phyloP scores from a whole-genome alignment of 2,888 invertebrate genomes.

The Himalopsyche tibetana region DNA sequence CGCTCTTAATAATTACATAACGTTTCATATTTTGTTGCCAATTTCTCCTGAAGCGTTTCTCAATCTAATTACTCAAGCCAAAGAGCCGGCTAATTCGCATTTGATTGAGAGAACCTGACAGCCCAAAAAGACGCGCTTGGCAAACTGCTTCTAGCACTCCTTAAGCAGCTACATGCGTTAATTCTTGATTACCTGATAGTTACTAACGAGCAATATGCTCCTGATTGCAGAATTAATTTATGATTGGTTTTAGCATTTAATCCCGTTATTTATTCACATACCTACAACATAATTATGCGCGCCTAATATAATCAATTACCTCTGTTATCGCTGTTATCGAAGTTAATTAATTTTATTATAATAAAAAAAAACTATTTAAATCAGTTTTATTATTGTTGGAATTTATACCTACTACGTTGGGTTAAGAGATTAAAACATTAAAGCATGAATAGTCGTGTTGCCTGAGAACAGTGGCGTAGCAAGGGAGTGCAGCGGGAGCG shows the following conservation, averaged over 20 bases:
- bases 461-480: too few relatives aligned
- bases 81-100: conserved; percentile 57
- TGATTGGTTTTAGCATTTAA: neutral
- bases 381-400: too few relatives aligned
- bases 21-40: conserved; percentile 29
- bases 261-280: neutral
- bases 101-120: conserved; percentile 52
- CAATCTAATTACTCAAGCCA: conserved; percentile 57
- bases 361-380: too few relatives aligned
- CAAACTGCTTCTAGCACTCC: neutral
- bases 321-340: too few relatives aligned
- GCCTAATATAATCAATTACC: neutral
- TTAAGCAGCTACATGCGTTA: conserved; percentile 5
- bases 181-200: neutral
- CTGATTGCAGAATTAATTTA: neutral
- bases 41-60: conserved; percentile 18
- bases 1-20: neutral
- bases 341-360: too few relatives aligned
- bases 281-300: neutral
- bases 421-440: too few relatives aligned
- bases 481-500: too few relatives aligned
- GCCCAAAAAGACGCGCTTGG: neutral
- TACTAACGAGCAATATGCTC: neutral
- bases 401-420: too few relatives aligned
- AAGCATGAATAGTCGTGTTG: too few relatives aligned